Evolutionary conservation across 2,113 vertebrate species (phyloP).

Genomic region (Pelecanus crispus): DNA sequence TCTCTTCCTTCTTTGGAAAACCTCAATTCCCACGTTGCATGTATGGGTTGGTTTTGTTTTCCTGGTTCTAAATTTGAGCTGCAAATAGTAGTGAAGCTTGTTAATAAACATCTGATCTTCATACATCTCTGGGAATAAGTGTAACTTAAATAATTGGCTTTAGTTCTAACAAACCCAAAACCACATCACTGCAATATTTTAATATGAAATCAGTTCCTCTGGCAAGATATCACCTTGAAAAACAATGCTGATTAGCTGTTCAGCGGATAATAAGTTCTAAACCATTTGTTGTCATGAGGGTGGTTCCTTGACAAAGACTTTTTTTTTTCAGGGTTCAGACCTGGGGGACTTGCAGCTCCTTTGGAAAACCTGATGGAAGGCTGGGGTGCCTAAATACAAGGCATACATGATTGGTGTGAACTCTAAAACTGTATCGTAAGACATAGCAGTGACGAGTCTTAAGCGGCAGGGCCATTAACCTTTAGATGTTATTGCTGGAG

Average conservation of each 20-base stretch:
- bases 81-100: background rate
- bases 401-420: background rate
- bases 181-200: background rate
- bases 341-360: background rate
- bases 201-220: background rate
- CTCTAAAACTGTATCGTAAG: background rate
- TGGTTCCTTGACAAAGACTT: background rate
- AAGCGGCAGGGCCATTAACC: background rate
- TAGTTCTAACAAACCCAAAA: background rate
- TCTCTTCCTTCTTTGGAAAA: constrained; percentile 59
- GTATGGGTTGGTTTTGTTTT: background rate
- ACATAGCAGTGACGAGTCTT: background rate
- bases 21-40: background rate
- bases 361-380: background rate
- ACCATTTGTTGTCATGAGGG: background rate
- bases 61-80: background rate
- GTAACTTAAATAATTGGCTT: background rate
- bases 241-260: background rate
- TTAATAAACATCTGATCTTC: constrained; percentile 28
- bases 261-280: background rate
- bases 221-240: background rate
- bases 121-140: background rate
- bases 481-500: background rate
- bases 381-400: background rate
- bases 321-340: background rate